Conservation (phyloP, 2,113 vertebrate species). For the Ornithorhynchus anatinus region DNA sequence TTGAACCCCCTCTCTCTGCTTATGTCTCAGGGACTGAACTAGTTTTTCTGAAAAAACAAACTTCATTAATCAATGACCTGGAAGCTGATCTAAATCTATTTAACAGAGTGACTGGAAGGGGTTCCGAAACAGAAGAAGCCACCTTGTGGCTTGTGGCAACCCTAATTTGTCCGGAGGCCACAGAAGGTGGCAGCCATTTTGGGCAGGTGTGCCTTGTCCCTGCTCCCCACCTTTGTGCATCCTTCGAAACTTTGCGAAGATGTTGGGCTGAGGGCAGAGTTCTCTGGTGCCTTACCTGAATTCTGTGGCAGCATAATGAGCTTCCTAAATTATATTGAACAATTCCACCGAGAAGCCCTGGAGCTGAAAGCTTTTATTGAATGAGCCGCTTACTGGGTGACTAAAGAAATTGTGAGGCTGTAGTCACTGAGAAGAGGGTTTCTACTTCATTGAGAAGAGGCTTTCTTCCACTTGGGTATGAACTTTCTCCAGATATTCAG, state of each 20-base stretch:
- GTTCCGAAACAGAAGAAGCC: too few relatives aligned
- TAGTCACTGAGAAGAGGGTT: background rate
- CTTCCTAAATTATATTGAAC: background rate
- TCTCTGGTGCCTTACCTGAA: background rate
- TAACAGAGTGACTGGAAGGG: too few relatives aligned
- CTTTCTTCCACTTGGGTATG: background rate
- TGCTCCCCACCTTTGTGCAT: too few relatives aligned
- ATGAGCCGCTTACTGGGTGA: background rate
- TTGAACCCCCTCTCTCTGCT: background rate
- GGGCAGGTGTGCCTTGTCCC: too few relatives aligned
- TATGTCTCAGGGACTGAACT: background rate
- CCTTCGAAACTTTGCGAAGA: too few relatives aligned
- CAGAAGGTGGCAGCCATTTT: too few relatives aligned
- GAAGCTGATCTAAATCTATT: background rate
- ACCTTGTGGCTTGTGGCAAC: too few relatives aligned
- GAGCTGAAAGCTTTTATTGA: background rate
- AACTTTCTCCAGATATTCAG: background rate
- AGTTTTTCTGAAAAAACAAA: background rate
- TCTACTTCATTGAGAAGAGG: accelerated
- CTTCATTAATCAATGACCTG: background rate
- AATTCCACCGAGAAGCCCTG: background rate
- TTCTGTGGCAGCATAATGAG: too few relatives aligned
- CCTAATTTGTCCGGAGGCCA: too few relatives aligned
- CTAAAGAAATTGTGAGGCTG: accelerated
- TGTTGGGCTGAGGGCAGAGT: background rate